Base-by-base conservation (phyloP, 2,113 vertebrate species). In the Trematomus loennbergii region DNA sequence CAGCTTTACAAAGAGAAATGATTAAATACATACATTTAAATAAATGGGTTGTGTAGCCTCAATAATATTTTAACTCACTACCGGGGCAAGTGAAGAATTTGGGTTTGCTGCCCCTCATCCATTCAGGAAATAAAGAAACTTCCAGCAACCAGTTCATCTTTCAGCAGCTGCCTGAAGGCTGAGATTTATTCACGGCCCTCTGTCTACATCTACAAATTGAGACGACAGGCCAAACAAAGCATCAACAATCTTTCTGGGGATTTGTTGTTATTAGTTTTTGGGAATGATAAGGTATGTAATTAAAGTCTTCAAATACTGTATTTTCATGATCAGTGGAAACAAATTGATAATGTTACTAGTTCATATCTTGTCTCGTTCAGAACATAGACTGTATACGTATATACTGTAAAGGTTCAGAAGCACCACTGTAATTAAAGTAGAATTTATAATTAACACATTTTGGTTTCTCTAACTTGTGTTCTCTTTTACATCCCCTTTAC, bases 161-260 rank as follows among this genome's bases (percentile, higher is more conserved):
- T 73, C 55, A 63, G 80, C 58, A 33, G 74, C 67, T 33, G 71
- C 81, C 68, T 72, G 63, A 15, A 66, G 68, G 33, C 61, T 60
- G 72, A 40, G 78, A 84, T 78, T 82, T 86, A 87, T 75, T 87
- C 70, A 76, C 9, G 36, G 58, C 16, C 46, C 58, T 72, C 48
- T 66, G 72, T 49, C 52, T 68, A 9, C 16, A 65, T 46, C 12
- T 15, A 46, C 50, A 65, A 79, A 68, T 33, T 9, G 36, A 78
- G 65, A 66, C 10, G 75, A 78, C 66, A 73, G 61, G 73, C 64
- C 72, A 75, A 78, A 77, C 72, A 74, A 74, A 84, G 60, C 73
- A 59, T 64, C 72, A 63, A 57, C 66, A 64, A 67, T 65, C 20
- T 11, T 43, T 60, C 74, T 40, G 29, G 7, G 46, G 63, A 63